Conservation (phyloP, 2,797 vertebrate species). For the Ctenochaetus hawaiiensis region DNA sequence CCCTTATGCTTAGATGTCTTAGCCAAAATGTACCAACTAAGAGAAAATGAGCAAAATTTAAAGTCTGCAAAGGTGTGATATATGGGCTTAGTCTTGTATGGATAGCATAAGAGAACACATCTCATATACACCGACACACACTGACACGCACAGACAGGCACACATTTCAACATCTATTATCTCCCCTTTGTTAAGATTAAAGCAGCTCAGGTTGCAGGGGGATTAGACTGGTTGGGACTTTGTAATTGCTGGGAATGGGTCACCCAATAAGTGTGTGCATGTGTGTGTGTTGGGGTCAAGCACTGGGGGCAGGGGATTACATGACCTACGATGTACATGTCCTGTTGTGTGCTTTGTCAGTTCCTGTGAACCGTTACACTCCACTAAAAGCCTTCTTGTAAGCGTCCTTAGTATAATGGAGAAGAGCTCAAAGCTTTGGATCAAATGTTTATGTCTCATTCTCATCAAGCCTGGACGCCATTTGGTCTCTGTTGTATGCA, state of each 20-base stretch:
- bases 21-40: constrained; percentile 1
- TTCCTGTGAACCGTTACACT: constrained; percentile 15
- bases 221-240: constrained; percentile 66
- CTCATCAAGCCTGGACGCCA: constrained; percentile 3
- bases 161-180: constrained; percentile 74
- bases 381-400: constrained; percentile 40
- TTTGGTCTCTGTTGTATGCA: not conserved
- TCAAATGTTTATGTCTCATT: constrained; percentile 4
- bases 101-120: not conserved
- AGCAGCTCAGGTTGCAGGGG: constrained; percentile 68
- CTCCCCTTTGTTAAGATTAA: constrained; percentile 80
- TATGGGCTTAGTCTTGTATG: not conserved
- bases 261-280: constrained; percentile 15
- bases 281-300: constrained; percentile 42
- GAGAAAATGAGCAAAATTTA: not conserved
- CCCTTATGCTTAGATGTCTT: not conserved
- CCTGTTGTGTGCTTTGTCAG: constrained; percentile 47
- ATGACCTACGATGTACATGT: constrained; percentile 46
- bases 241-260: constrained; percentile 65
- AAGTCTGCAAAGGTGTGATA: not conserved
- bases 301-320: constrained; percentile 62
- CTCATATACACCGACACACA: constrained; percentile 1
- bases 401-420: constrained; percentile 16
- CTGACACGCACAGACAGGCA: not conserved
- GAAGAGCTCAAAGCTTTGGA: constrained; percentile 21